Evolutionary conservation across 2,797 vertebrate genomes (phyloP).

Genomic region (Anguilla anguilla): DNA sequence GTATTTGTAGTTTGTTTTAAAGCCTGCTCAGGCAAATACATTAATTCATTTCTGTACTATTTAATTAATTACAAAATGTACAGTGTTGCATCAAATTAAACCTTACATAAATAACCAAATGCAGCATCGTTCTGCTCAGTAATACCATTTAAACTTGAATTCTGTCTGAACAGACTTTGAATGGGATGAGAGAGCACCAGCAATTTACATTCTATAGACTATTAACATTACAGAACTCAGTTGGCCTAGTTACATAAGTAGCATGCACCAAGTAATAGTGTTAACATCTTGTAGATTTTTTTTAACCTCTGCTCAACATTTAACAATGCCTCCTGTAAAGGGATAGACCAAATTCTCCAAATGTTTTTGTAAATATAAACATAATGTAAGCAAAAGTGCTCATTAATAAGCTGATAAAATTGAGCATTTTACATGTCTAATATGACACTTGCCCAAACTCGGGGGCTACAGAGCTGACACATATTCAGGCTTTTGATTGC

Average conservation of each 20-base stretch:
- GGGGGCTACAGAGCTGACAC: not conserved
- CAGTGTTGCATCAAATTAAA: not conserved
- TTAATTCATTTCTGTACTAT: not conserved
- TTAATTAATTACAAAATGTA: not conserved
- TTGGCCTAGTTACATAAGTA: not conserved
- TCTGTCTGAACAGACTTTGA: not conserved
- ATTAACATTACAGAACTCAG: not conserved
- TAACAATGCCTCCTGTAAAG: not conserved
- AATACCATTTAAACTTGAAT: not conserved
- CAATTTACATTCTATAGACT: not conserved
- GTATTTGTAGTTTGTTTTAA: not conserved
- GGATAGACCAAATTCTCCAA: not conserved
- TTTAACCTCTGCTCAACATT: not conserved
- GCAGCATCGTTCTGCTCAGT: not conserved
- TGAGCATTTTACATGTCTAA: not conserved
- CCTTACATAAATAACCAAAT: not conserved
- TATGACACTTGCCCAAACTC: not conserved
- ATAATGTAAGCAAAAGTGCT: not conserved
- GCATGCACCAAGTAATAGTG: not conserved
- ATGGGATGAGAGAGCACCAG: not conserved
- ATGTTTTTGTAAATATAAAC: not conserved
- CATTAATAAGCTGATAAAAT: not conserved
- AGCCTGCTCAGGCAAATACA: not conserved
- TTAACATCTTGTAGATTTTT: not conserved
- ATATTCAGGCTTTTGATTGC: not conserved